These are phyloP conservation scores for Camponotus vicinus DNA, from an alignment of 1,140 invertebrate genomes.

Conservation along the genomic window DNA sequence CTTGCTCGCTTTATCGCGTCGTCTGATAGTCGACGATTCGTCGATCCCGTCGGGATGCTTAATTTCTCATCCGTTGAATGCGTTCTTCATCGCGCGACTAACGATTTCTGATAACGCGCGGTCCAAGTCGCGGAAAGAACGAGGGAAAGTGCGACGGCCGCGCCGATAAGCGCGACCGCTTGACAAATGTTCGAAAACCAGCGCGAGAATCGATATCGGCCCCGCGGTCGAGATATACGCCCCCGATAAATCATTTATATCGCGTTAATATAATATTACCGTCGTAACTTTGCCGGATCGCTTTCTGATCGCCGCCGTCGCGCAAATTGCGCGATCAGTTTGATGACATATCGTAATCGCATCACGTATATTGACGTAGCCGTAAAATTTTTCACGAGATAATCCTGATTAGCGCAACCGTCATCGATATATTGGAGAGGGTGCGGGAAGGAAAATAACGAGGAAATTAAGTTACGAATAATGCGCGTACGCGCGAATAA, in stretches of 20 bases:
- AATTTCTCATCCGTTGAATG: conserved; percentile 63
- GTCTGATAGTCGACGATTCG: neutral
- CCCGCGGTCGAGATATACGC: conserved; percentile 39
- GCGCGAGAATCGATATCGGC: conserved; percentile 50
- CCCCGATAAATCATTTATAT: conserved; percentile 56
- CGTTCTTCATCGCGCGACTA: conserved; percentile 58
- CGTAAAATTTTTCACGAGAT: conserved; percentile 4
- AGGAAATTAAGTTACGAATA: neutral
- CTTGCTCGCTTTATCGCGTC: conserved; percentile 41
- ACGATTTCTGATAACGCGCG: conserved; percentile 63
- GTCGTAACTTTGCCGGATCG: conserved; percentile 35
- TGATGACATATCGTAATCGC: neutral
- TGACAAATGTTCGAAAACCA: conserved; percentile 54
- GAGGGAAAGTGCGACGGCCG: conserved; percentile 46
- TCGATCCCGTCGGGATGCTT: conserved; percentile 44
- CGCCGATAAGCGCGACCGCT: conserved; percentile 32
- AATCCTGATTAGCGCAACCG: neutral
- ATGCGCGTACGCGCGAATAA: neutral
- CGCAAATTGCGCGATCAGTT: conserved; percentile 46
- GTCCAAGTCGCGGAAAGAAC: conserved; percentile 22
- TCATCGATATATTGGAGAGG: neutral
- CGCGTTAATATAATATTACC: conserved; percentile 55
- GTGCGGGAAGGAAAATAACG: neutral
- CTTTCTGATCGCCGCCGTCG: conserved; percentile 30
- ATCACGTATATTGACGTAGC: neutral